Evolutionary conservation across 2,113 vertebrate genomes (phyloP), one percentile per base, ranked within the genome.

Genomic region (Ciconia maguari): DNA sequence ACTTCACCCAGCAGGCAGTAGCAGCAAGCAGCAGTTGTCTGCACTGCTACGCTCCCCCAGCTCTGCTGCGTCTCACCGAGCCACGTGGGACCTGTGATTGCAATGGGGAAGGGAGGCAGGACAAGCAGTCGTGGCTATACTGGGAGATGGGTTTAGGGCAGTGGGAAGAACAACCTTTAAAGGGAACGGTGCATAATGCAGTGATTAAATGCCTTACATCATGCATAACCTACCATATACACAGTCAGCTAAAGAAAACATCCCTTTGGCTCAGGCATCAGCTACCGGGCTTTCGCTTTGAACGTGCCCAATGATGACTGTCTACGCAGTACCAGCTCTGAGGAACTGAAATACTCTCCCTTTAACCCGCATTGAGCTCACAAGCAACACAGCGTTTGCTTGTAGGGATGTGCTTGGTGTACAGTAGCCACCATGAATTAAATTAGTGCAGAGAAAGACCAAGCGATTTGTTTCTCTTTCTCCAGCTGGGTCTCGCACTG

Each of bases 221-320:
- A 19, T 22, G 17, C 19, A 25, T 41, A 51, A 44, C 27, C 24
- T 16, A 61, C 60, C n/a, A 17, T 38, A 7, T 5, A 19, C 10
- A 34, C 3, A 5, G 20, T 1, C 46, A 42, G 57, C 52, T 55
- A 17, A 68, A 60, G 58, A 36, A 44, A 91, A 2, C 36, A 13
- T 4, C 3, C 41, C 75, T 32, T 26, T 6, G 36, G 36, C 64
- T 93, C 58, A 25, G 58, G 54, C 34, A 22, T 26, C 19, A 29
- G 38, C 29, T 7, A 41, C 44, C 1, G 2, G 29, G 55, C 29
- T 64, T 82, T 51, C 5, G 1, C 49, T 52, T 7, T 58, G 42
- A 16, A 32, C 1, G 3, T 42, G 52, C 54, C 66, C 54, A 13
- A 0, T 15, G 29, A 8, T 0, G 1, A 22, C 34, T 5, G 15